These are phyloP conservation scores for Ginglymostoma cirratum DNA, from an alignment of 2,113 vertebrate genomes.

Conservation along the genomic window DNA sequence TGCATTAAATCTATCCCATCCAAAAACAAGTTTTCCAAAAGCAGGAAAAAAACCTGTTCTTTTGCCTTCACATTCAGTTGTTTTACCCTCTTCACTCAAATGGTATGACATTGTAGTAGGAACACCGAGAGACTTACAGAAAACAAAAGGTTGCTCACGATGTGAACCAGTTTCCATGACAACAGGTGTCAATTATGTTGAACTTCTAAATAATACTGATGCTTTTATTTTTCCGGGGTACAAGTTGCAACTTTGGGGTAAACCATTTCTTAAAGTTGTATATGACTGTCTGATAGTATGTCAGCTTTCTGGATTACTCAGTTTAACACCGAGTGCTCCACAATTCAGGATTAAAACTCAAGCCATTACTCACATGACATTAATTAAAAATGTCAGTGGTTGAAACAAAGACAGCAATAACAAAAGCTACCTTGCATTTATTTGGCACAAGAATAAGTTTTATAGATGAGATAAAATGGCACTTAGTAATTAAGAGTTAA, in stretches of 20 bases:
- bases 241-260: too few relatives aligned
- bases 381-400: background rate
- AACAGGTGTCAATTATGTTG: background rate
- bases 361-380: background rate
- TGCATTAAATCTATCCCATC: background rate
- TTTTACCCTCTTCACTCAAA: background rate
- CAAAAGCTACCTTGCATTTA: background rate
- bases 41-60: background rate
- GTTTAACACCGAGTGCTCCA: background rate
- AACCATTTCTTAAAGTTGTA: too few relatives aligned
- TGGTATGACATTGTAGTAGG: background rate
- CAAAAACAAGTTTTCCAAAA: background rate
- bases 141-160: background rate
- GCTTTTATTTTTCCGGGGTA: too few relatives aligned
- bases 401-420: background rate
- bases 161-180: background rate
- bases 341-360: background rate
- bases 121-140: background rate
- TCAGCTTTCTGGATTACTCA: background rate
- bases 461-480: background rate
- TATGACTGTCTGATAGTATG: background rate
- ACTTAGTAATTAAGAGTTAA: background rate
- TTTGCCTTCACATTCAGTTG: background rate
- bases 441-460: background rate
- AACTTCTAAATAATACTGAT: background rate